These are phyloP conservation scores for Orientallactaga bullata DNA, from an alignment of 2,113 vertebrate genomes.

Conservation along the genomic window DNA sequence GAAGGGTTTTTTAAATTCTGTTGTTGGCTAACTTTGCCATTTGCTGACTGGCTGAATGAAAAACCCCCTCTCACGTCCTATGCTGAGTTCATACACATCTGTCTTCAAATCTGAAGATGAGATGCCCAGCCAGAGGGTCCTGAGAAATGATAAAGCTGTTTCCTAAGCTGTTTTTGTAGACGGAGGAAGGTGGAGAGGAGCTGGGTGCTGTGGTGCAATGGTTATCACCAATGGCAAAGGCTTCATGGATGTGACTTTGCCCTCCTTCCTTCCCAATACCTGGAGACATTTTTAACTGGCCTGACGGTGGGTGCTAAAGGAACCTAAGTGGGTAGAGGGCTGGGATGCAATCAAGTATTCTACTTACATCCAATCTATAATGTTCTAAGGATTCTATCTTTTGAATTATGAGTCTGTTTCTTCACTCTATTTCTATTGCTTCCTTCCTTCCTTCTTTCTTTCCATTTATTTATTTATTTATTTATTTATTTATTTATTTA, in stretches of 20 bases:
- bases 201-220: background rate
- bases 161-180: conserved; percentile 2
- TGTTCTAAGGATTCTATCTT: background rate
- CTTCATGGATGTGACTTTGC: conserved; percentile 3
- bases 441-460: too few species aligned
- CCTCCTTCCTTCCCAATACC: background rate
- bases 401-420: background rate
- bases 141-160: conserved; percentile 50
- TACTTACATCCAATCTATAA: background rate
- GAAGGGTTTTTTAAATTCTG: conserved; percentile 53
- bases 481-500: too few species aligned
- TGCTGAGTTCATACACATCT: conserved; percentile 36
- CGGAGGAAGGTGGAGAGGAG: background rate
- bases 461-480: too few species aligned
- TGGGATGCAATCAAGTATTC: background rate
- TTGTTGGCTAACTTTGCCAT: conserved; percentile 52
- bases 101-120: conserved; percentile 38
- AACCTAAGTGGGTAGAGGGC: background rate
- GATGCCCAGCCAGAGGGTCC: background rate
- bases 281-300: conserved; percentile 3
- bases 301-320: background rate
- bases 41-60: conserved; percentile 66
- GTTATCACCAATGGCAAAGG: background rate
- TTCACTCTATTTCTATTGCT: background rate
- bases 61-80: background rate